Base-by-base conservation (phyloP, 2,888 invertebrate genomes). In the Lithophane leautieri region DNA sequence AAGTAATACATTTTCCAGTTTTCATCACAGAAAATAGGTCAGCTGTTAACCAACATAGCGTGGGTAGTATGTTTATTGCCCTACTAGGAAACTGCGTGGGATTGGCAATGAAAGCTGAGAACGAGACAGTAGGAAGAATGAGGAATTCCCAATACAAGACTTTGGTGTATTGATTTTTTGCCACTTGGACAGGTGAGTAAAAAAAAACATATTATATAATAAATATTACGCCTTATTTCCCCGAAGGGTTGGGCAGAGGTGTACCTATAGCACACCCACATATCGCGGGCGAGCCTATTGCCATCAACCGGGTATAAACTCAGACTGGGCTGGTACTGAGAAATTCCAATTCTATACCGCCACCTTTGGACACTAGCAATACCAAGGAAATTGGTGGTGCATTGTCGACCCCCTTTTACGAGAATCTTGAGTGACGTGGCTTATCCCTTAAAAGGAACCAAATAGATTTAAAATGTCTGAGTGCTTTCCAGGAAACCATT, bases 61-160 rank as follows among this genome's bases (percentile, higher is more conserved):
- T 79, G 76, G 79, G 70, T 8, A 25, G 44, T 12, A 16, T 54
- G 58, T 81, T 70, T 81, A 76, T 60, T 76, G 25, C 47, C 8
- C 42, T 7, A 63, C 58, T 52, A 61, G 8, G 58, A 54, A 81
- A 70, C 9, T 68, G 76, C 58, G 67, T 63, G 47, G 61, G 80
- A 22, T 62, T 14, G 44, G 28, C 28, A 76, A 70, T 70, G 22
- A 62, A 70, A 70, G 14, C n/a, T 65, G n/a, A n/a, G 9, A 52
- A 19, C 61, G 56, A 60, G 16, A 47, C 67, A 67, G 76, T 67
- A 47, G 16, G 34, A 44, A 66, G 12, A 66, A 54, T 12, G 2
- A 63, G 8, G 16, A 34, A 47, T 7, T 40, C 11, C 19, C 19
- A n/a, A 28, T 22, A 70, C 7, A 50, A 12, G 7, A 47, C 11